Percentiles rank a stretch among this genome's conserved stretches.
Evolutionary conservation across 2,797 vertebrate genomes (phyloP).

Genomic region (Myoxocephalus aenaeus): DNA sequence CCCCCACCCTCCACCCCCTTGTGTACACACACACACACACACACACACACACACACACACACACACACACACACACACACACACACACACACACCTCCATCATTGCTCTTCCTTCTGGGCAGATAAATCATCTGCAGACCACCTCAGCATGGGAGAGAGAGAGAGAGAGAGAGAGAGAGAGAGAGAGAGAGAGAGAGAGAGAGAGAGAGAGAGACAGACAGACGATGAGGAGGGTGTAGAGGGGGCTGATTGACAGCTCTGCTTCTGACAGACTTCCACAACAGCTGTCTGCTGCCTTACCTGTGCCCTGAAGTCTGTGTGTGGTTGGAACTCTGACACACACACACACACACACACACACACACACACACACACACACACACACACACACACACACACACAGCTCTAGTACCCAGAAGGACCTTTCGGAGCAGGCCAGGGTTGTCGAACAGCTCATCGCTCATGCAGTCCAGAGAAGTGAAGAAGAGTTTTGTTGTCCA

Average conservation of each 20-base stretch:
- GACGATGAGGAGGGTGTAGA: slow-evolving; percentile 9
- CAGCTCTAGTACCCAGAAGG: too few species aligned
- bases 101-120: slow-evolving; percentile 56
- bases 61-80: slow-evolving; percentile 5
- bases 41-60: neutral
- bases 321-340: slow-evolving; percentile 12
- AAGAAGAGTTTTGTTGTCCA: too few species aligned
- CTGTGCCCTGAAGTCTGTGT: slow-evolving; percentile 29
- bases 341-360: neutral
- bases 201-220: slow-evolving; percentile 8
- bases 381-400: too few species aligned
- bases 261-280: slow-evolving; percentile 41
- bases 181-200: slow-evolving; percentile 38
- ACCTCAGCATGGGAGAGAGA: slow-evolving; percentile 46
- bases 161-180: slow-evolving; percentile 30
- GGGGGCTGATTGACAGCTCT: slow-evolving; percentile 52
- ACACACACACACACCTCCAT: slow-evolving; percentile 38
- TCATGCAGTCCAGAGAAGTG: too few species aligned
- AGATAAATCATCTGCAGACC: slow-evolving; percentile 72
- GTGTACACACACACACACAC: neutral
- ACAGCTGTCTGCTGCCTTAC: slow-evolving; percentile 45
- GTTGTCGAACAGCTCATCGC: too few species aligned
- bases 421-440: too few species aligned
- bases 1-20: neutral
- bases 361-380: neutral